Evolutionary conservation across 2,113 vertebrate genomes (phyloP).

Genomic region (Irena cyanogastra): DNA sequence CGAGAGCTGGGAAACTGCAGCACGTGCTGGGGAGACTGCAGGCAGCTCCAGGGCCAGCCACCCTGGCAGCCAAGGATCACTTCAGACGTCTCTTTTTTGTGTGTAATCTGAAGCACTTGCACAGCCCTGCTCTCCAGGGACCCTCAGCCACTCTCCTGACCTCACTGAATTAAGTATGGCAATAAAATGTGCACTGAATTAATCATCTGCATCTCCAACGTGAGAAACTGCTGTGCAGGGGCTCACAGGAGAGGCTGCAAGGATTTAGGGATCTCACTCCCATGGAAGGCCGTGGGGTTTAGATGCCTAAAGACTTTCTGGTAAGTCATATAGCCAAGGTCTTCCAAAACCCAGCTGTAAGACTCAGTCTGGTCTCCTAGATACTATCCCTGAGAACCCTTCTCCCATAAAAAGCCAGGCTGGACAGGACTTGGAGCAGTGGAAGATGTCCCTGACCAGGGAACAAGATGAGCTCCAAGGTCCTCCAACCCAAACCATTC

Average conservation of each 20-base stretch:
- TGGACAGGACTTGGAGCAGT: not conserved
- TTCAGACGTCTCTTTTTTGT: not conserved
- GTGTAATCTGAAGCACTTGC: not conserved
- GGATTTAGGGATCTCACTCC: not conserved
- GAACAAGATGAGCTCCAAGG: not conserved
- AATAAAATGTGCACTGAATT: conserved; percentile 33
- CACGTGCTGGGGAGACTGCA: conserved; percentile 26
- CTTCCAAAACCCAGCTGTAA: not conserved
- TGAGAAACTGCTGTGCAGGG: not conserved
- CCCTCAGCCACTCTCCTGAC: not conserved
- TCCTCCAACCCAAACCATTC: not conserved
- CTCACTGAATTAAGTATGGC: not conserved
- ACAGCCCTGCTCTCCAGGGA: not conserved
- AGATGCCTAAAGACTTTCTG: not conserved
- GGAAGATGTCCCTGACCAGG: not conserved
- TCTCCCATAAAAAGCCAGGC: not conserved
- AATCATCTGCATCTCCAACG: not conserved
- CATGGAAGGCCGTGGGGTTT: not conserved
- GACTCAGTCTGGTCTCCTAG: not conserved
- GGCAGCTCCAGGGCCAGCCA: conserved; percentile 21
- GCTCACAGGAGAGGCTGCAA: not conserved
- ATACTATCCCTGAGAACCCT: not conserved
- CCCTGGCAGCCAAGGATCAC: not conserved
- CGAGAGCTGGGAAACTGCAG: conserved; percentile 55
- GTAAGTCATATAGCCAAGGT: not conserved